Conservation (phyloP, 2,888 invertebrate species). For the Ethmia dodecea region DNA sequence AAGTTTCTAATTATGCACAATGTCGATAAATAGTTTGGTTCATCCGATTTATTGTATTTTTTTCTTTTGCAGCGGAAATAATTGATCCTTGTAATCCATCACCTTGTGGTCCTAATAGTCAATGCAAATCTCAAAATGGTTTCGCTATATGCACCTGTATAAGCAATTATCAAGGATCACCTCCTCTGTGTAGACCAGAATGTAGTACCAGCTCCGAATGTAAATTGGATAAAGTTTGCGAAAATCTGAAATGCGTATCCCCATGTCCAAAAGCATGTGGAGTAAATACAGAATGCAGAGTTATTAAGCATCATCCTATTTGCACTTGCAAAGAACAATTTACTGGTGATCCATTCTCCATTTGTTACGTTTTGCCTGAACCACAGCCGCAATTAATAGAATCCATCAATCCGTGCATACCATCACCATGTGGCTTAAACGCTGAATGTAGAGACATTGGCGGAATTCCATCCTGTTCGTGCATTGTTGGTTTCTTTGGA, state of each 20-base stretch:
- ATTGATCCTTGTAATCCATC: slow-evolving; percentile 80
- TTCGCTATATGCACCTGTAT: slow-evolving; percentile 85
- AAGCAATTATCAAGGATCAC: slow-evolving; percentile 81
- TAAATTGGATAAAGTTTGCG: slow-evolving; percentile 80
- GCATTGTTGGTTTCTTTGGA: slow-evolving; percentile 81
- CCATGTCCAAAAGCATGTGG: slow-evolving; percentile 86
- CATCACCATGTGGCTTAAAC: slow-evolving; percentile 88
- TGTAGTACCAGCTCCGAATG: slow-evolving; percentile 84
- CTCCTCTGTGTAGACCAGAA: slow-evolving; percentile 83
- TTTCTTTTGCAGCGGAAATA: slow-evolving; percentile 44
- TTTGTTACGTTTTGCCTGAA: slow-evolving; percentile 51
- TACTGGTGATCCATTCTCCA: slow-evolving; percentile 81
- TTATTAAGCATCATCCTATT: slow-evolving; percentile 84
- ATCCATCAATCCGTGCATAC: slow-evolving; percentile 80
- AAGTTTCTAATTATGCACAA: no score
- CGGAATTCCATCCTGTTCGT: slow-evolving; percentile 81
- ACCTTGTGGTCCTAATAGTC: slow-evolving; percentile 87
- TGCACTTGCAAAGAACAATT: slow-evolving; percentile 80
- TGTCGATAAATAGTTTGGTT: no score
- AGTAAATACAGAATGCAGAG: slow-evolving; percentile 82
- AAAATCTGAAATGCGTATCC: slow-evolving; percentile 83
- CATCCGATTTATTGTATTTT: slow-evolving; percentile 6
- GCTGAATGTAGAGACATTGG: slow-evolving; percentile 77
- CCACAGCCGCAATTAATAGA: slow-evolving; percentile 31
- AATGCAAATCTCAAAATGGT: slow-evolving; percentile 74